Conservation (phyloP, 2,888 invertebrate species). For the Leptinotarsa juncta region DNA sequence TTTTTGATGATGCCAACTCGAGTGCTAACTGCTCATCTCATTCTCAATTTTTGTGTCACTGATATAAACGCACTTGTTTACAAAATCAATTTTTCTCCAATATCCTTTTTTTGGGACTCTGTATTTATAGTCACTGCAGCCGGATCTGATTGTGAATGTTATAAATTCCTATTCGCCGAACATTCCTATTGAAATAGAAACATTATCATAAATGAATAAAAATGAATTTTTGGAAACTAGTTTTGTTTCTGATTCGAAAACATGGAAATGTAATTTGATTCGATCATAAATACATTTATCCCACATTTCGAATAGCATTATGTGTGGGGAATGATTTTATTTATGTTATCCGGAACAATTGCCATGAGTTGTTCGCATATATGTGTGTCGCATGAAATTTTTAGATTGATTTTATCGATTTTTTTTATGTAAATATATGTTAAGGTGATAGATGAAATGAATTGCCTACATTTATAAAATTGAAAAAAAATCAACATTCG, state of each 20-base stretch:
- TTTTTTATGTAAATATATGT: no score
- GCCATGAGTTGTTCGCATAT: neutral
- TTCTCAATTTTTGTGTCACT: no score
- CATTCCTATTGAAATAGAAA: constrained; percentile 33
- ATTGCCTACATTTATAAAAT: no score
- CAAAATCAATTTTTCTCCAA: neutral
- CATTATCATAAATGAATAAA: constrained; percentile 37
- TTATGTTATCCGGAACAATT: neutral
- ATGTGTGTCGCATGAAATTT: neutral
- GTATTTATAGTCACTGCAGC: neutral
- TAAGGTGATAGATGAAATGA: no score
- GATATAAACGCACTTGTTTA: neutral
- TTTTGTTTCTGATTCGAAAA: constrained; percentile 29
- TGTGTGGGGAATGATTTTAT: neutral
- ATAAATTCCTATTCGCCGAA: constrained; percentile 27
- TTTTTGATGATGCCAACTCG: no score
- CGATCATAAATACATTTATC: neutral
- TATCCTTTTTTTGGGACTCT: neutral
- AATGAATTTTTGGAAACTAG: constrained; percentile 28
- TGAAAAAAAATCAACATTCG: no score
- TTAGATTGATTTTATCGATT: no score
- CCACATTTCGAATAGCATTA: neutral
- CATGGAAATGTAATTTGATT: constrained; percentile 26
- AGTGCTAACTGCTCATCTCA: no score
- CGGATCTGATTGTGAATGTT: neutral